Evolutionary conservation across 2,113 vertebrate genomes (phyloP).

Genomic region (Ahaetulla prasina): DNA sequence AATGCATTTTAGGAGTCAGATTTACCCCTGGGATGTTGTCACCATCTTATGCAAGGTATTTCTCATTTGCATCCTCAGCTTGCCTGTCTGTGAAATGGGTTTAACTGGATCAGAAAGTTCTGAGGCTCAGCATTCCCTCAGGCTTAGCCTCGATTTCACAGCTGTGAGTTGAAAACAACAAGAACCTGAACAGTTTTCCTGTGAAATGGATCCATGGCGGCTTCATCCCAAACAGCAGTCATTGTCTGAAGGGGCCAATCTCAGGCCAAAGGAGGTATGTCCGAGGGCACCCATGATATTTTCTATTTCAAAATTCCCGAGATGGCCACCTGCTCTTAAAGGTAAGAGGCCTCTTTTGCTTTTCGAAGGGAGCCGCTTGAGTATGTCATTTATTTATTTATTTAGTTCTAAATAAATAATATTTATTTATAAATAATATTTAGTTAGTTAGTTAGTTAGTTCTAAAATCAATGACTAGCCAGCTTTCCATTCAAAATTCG

Average conservation of each 20-base stretch:
- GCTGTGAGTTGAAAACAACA: too few species aligned
- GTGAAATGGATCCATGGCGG: neutral
- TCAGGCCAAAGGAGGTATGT: neutral
- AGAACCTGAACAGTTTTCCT: too few species aligned
- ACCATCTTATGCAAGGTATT: neutral
- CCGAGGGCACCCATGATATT: neutral
- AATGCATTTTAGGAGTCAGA: neutral
- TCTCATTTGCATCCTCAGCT: neutral
- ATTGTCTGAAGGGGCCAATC: neutral
- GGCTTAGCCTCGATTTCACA: neutral
- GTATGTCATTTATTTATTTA: too few species aligned
- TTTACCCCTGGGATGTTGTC: neutral
- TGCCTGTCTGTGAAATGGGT: neutral
- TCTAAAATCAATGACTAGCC: too few species aligned
- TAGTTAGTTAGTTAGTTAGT: too few species aligned
- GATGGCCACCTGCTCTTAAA: neutral
- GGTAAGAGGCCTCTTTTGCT: neutral
- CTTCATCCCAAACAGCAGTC: neutral
- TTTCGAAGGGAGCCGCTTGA: too few species aligned
- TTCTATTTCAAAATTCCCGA: neutral
- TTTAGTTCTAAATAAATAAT: too few species aligned
- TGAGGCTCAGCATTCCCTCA: neutral
- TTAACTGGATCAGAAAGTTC: neutral
- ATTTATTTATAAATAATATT: too few species aligned
- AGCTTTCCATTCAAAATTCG: too few species aligned